phyloP scores from a whole-genome alignment of 2,888 invertebrate species.

The Drosophila mimetica region DNA sequence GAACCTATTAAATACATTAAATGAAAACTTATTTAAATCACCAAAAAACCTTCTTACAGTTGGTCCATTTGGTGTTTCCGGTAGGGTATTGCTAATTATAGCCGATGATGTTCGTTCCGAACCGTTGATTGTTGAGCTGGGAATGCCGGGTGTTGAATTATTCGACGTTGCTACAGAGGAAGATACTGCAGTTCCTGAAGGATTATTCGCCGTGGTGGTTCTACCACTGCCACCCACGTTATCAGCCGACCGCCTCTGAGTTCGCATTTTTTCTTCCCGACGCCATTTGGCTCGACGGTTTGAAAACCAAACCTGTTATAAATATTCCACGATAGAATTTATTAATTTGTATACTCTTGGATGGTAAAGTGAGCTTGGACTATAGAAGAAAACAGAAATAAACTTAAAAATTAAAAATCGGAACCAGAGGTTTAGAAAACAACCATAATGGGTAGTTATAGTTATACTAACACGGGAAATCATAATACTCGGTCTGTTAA shows the following conservation, averaged over 20 bases:
- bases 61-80: slow-evolving; percentile 61
- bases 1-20: slow-evolving; percentile 41
- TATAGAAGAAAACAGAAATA: neutral
- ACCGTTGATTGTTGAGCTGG: slow-evolving; percentile 22
- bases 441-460: no score
- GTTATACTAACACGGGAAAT: no score
- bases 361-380: neutral
- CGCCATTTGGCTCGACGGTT: slow-evolving; percentile 99
- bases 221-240: slow-evolving; percentile 63
- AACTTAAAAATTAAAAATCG: neutral
- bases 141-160: slow-evolving; percentile 56
- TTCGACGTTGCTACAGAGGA: slow-evolving; percentile 53
- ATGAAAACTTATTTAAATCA: neutral
- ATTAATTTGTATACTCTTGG: neutral
- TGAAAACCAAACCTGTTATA: slow-evolving; percentile 97
- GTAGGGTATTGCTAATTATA: slow-evolving; percentile 52
- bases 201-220: slow-evolving; percentile 60
- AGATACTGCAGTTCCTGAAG: slow-evolving; percentile 43
- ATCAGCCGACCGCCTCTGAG: slow-evolving; percentile 89
- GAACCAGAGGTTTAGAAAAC: no score
- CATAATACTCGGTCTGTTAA: no score
- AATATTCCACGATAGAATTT: neutral
- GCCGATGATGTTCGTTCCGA: slow-evolving; percentile 54
- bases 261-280: slow-evolving; percentile 98
- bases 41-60: slow-evolving; percentile 48